These are phyloP conservation scores for Drosophila kuntzei DNA, from an alignment of 2,888 invertebrate genomes.

Conservation along the genomic window DNA sequence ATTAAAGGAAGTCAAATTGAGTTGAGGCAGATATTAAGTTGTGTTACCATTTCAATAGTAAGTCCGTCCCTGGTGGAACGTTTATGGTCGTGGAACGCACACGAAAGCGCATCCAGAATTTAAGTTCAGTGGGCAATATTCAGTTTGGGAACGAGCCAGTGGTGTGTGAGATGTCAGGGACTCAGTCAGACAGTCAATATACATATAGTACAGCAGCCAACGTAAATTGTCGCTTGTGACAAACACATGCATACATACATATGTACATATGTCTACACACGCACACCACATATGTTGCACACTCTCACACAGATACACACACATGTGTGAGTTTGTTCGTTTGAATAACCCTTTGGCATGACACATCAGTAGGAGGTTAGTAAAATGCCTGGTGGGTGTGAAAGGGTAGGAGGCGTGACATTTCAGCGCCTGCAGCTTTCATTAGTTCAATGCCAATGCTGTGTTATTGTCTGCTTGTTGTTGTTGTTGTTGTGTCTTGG, in stretches of 20 bases:
- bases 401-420: not conserved
- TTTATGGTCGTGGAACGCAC: not conserved
- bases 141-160: conserved; percentile 9
- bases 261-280: not conserved
- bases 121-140: conserved; percentile 41
- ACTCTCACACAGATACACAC: not conserved
- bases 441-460: conserved; percentile 74
- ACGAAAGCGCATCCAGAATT: conserved; percentile 28
- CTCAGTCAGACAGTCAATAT: conserved; percentile 43
- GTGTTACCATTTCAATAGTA: not conserved
- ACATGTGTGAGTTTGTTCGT: conserved; percentile 7
- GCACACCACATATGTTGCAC: not conserved
- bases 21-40: not conserved
- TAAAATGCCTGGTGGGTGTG: not conserved
- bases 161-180: conserved; percentile 18
- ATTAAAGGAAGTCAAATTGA: conserved; percentile 15
- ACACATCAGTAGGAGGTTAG: conserved; percentile 43
- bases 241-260: conserved; percentile 5
- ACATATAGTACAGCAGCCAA: conserved; percentile 20
- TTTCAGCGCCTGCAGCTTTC: conserved; percentile 69
- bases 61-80: conserved; percentile 3
- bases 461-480: conserved; percentile 27
- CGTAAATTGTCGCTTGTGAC: conserved; percentile 15
- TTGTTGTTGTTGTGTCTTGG: conserved; percentile 16
- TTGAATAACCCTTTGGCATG: conserved; percentile 65